Base-by-base conservation (phyloP, 2,888 invertebrate species). In the Argynnis bischoffii region DNA sequence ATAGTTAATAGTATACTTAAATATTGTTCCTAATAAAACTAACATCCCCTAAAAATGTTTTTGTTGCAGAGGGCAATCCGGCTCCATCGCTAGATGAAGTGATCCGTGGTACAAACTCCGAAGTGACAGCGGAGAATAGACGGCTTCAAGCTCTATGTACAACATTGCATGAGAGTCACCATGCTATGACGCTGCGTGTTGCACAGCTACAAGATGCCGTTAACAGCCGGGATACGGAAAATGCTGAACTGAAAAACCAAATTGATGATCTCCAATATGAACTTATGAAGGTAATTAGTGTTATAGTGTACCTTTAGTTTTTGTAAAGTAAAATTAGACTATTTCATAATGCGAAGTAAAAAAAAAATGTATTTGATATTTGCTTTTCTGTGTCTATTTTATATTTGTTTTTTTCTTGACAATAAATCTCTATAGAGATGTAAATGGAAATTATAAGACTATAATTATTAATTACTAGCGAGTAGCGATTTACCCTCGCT, bases 251-350 rank as follows among this genome's bases (percentile, higher is more conserved):
- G 64, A 96, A 97, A 84, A 99, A 99, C 87, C 98, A 99, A 92
- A 96, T 99, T 60, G 99, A 99, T 80, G 99, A 99, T 85, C 89
- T 99, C 64, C 98, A 98, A 84, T 99, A 98, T 81, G 98, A 98
- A 82, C 86, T 98, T 57, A 95, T 96, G 80, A 98, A 98, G 93
- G 96, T 92, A 69, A 41, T 35, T 35, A 35, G 6, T 35, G 21
- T 21, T 21, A 21, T 21, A 21, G 21, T 21, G 6, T 8, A 35
- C 35, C 35, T 35, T 35, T 60, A 15, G 11, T 41, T 55, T 50
- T 41, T 31, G 5, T 60, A 50, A 21, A n/a, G 13, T 16, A 18
- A 26, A 26, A 26, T 26, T 26, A 26, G 26, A 26, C 0, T 5
- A 26, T 26, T 26, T 26, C 4, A 26, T 26, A 26, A 0, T 3